Conservation (phyloP, 2,888 invertebrate genomes). For the Xestia c-nigrum region DNA sequence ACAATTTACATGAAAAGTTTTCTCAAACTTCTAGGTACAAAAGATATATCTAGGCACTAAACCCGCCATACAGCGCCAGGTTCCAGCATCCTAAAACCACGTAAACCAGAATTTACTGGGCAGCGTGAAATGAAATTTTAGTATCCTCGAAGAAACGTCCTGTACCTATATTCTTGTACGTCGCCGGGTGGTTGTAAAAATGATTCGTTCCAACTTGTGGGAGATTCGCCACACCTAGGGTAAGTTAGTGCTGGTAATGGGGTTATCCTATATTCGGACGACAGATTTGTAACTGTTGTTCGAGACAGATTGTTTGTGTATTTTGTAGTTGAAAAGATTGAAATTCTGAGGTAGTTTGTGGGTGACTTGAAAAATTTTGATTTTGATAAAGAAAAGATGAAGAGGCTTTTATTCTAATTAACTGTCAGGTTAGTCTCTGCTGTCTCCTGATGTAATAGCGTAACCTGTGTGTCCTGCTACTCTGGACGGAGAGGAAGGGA, state of each 20-base stretch:
- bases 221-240: slow-evolving; percentile 67
- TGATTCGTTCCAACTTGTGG: slow-evolving; percentile 74
- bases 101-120: slow-evolving; percentile 58
- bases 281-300: slow-evolving; percentile 24
- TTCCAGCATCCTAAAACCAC: slow-evolving; percentile 38
- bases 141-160: slow-evolving; percentile 61
- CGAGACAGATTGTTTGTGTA: not conserved
- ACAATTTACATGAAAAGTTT: slow-evolving; percentile 41
- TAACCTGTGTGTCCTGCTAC: not conserved
- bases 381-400: not conserved
- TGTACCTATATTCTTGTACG: slow-evolving; percentile 45
- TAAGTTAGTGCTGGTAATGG: slow-evolving; percentile 38
- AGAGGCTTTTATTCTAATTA: not conserved
- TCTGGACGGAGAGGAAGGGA: too few relatives aligned
- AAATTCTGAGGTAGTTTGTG: not conserved
- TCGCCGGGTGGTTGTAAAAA: slow-evolving; percentile 70
- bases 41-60: slow-evolving; percentile 51
- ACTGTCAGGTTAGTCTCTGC: not conserved
- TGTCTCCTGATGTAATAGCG: not conserved
- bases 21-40: slow-evolving; percentile 37
- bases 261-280: slow-evolving; percentile 52
- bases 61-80: slow-evolving; percentile 25
- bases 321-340: not conserved
- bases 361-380: not conserved
- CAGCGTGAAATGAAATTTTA: slow-evolving; percentile 68